These are phyloP conservation scores for Pteronotus mesoamericanus DNA, from an alignment of 2,797 vertebrate genomes.

Conservation along the genomic window DNA sequence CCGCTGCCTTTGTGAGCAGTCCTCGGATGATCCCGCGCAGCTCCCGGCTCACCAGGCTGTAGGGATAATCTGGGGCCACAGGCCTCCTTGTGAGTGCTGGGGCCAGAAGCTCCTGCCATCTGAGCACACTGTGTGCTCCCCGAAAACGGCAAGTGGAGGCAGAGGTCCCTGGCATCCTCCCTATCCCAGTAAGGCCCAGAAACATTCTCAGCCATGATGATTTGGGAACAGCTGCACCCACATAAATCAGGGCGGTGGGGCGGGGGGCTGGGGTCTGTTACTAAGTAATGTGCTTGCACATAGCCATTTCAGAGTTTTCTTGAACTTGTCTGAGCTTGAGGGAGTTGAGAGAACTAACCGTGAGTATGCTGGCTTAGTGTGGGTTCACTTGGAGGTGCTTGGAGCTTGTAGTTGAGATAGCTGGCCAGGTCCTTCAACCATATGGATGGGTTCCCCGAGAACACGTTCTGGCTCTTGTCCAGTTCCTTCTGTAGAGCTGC, in stretches of 20 bases:
- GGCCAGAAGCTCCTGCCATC: neutral
- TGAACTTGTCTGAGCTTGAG: neutral
- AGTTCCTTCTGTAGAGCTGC: slow-evolving; percentile 90
- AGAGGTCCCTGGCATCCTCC: neutral
- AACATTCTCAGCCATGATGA: neutral
- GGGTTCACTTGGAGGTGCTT: slow-evolving; percentile 87
- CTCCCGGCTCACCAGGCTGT: slow-evolving; percentile 91
- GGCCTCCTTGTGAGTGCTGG: neutral
- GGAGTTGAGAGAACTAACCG: slow-evolving; percentile 80
- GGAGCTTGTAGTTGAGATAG: slow-evolving; percentile 95
- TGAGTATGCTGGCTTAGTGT: slow-evolving; percentile 91
- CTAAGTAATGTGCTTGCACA: neutral
- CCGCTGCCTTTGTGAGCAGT: slow-evolving; percentile 83
- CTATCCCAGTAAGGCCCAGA: neutral
- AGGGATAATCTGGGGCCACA: slow-evolving; percentile 89
- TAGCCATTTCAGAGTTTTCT: neutral
- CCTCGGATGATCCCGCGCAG: slow-evolving; percentile 86
- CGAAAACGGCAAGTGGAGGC: neutral
- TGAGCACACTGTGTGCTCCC: neutral
- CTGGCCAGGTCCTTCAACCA: slow-evolving; percentile 98
- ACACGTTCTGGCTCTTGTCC: slow-evolving; percentile 89
- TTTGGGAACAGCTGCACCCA: neutral
- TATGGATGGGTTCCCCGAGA: slow-evolving; percentile 93
- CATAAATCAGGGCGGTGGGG: neutral
- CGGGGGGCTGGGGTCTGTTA: neutral